These are phyloP conservation scores for Pseudococcus jackbeardsleyi DNA, from an alignment of 2,888 invertebrate species.

Conservation along the genomic window DNA sequence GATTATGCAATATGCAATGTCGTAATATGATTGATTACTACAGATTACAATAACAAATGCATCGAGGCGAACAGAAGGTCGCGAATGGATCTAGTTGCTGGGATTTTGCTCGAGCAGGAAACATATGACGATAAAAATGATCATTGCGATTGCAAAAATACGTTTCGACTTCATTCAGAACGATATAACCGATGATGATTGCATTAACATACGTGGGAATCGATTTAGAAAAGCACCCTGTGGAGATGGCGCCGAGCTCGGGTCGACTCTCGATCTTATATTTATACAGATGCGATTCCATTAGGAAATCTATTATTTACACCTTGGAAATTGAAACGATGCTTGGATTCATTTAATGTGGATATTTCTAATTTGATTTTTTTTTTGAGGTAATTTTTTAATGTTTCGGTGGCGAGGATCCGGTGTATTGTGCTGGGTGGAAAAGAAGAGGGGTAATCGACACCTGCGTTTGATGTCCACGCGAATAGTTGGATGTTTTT, in stretches of 20 bases:
- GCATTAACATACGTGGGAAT: slow-evolving; percentile 5
- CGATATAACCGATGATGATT: neutral
- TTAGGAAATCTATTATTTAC: neutral
- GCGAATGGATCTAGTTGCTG: neutral
- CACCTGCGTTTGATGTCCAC: neutral
- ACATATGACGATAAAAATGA: neutral
- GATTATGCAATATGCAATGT: neutral
- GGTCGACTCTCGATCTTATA: neutral
- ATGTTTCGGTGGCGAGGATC: neutral
- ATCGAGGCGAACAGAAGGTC: neutral
- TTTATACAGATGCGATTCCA: neutral
- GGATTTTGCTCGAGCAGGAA: neutral
- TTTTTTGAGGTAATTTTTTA: neutral
- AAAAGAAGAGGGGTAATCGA: neutral
- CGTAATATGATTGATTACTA: slow-evolving; percentile 19
- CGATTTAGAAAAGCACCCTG: slow-evolving; percentile 11
- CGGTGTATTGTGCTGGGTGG: neutral
- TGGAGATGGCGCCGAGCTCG: slow-evolving; percentile 1
- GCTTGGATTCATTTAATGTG: neutral
- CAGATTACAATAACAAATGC: neutral
- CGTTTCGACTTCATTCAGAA: neutral
- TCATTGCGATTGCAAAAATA: slow-evolving; percentile 12
- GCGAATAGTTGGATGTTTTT: neutral
- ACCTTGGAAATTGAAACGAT: neutral
- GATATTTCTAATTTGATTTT: neutral